These are phyloP conservation scores for Drosophila varians DNA, from an alignment of 1,140 invertebrate genomes.

Conservation along the genomic window DNA sequence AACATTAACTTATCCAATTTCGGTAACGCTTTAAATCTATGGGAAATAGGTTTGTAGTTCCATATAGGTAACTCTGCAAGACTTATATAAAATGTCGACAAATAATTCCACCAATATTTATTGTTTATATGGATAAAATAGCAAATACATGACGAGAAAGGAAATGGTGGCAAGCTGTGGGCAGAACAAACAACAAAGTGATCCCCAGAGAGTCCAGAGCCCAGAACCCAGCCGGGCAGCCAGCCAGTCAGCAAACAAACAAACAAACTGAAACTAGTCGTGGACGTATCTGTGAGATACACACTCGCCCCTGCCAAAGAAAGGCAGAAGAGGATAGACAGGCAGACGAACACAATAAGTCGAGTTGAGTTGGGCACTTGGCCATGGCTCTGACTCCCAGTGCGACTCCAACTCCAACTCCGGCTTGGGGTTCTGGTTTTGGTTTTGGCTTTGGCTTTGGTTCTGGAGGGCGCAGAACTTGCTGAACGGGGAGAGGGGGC, in stretches of 20 bases:
- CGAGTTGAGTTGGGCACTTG: constrained; percentile 42
- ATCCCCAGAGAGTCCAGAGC: constrained; percentile 44
- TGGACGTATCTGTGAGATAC: constrained; percentile 71
- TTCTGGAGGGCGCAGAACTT: constrained; percentile 45
- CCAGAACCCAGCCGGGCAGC: constrained; percentile 44
- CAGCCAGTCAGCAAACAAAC: constrained; percentile 65
- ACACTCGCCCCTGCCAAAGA: constrained; percentile 42
- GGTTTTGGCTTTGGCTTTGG: constrained; percentile 27
- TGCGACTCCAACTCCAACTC: constrained; percentile 33
- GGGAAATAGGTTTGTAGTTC: too few relatives aligned
- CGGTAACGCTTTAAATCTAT: too few relatives aligned
- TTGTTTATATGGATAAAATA: constrained; percentile 3
- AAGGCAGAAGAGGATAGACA: constrained; percentile 40
- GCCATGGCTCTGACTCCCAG: constrained; percentile 37
- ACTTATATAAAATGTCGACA: too few relatives aligned
- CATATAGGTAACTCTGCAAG: too few relatives aligned
- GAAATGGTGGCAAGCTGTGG: constrained; percentile 51
- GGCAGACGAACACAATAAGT: constrained; percentile 10
- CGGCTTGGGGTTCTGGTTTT: constrained; percentile 41
- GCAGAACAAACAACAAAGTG: constrained; percentile 48
- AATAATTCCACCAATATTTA: background rate
- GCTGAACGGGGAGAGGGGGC: constrained; percentile 18
- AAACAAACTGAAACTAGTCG: constrained; percentile 65
- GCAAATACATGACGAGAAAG: constrained; percentile 40
- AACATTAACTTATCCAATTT: too few relatives aligned